A percentile compares a stretch with the other conserved stretches of the same genome.
phyloP scores from a whole-genome alignment of 2,888 invertebrate genomes.

The Pemphredon lugubris region DNA sequence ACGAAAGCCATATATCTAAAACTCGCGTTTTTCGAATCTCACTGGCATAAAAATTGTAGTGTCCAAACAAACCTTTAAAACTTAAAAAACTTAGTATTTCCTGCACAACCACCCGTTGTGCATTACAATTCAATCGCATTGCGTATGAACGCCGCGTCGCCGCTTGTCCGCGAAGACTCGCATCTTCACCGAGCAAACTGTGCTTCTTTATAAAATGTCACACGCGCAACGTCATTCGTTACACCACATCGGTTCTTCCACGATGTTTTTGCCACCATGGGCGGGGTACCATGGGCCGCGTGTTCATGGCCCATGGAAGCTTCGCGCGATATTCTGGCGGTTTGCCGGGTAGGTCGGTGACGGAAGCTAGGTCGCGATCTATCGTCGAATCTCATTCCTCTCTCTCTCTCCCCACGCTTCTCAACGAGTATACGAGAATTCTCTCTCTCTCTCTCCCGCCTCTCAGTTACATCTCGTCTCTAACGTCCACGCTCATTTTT shows the following conservation, averaged over 20 bases:
- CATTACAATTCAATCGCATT: no score
- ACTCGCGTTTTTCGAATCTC: no score
- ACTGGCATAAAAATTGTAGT: no score
- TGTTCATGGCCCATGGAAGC: slow-evolving; percentile 23
- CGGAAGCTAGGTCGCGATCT: slow-evolving; percentile 74
- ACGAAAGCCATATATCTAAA: no score
- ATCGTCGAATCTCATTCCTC: slow-evolving; percentile 48
- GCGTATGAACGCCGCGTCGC: no score
- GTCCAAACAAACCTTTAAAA: no score
- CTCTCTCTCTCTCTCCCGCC: slow-evolving; percentile 27
- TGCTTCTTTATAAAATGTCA: no score
- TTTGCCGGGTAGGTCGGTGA: slow-evolving; percentile 64
- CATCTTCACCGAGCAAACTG: no score
- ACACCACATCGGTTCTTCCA: slow-evolving; percentile 26
- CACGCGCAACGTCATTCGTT: background rate
- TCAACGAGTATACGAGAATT: slow-evolving; percentile 16
- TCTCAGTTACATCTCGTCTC: slow-evolving; percentile 8
- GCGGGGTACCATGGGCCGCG: background rate
- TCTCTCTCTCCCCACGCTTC: slow-evolving; percentile 15
- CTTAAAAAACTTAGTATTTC: no score
- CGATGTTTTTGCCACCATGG: slow-evolving; percentile 16
- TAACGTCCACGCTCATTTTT: slow-evolving; percentile 16
- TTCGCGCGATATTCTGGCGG: slow-evolving; percentile 54
- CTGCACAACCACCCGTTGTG: no score
- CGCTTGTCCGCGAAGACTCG: no score